phyloP scores from a whole-genome alignment of 1,140 invertebrate genomes.

The Scaptomyza graminum region DNA sequence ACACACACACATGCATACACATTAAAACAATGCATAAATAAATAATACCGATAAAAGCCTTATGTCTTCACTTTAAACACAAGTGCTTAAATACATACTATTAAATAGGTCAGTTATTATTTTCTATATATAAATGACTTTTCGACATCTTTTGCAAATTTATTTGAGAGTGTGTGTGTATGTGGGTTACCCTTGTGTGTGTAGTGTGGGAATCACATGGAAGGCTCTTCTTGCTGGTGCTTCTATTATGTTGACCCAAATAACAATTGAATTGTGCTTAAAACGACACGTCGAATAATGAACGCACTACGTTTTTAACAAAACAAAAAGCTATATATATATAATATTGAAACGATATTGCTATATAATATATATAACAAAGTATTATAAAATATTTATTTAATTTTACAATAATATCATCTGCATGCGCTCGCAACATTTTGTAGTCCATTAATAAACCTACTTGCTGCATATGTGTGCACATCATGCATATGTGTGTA shows the following conservation, averaged over 20 bases:
- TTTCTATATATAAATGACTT: constrained; percentile 14
- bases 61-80: constrained; percentile 18
- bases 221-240: not conserved
- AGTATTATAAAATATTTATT: not conserved
- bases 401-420: not conserved
- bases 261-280: constrained; percentile 30
- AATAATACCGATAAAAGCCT: constrained; percentile 14
- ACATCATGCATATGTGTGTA: constrained; percentile 2
- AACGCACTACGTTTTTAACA: not conserved
- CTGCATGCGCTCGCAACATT: not conserved
- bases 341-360: not conserved
- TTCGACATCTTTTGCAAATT: constrained; percentile 1
- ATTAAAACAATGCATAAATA: not conserved
- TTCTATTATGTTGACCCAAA: constrained; percentile 42
- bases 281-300: constrained; percentile 1
- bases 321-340: not conserved
- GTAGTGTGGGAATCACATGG: not conserved
- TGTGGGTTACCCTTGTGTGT: not conserved
- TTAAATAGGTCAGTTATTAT: constrained; percentile 39
- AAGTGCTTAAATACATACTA: constrained; percentile 10
- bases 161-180: constrained; percentile 10
- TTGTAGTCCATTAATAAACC: constrained; percentile 5
- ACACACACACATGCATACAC: constrained; percentile 3
- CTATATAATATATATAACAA: not conserved
- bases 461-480: not conserved